Base-by-base conservation (phyloP, 2,113 vertebrate species). In the Oryzias woworae region DNA sequence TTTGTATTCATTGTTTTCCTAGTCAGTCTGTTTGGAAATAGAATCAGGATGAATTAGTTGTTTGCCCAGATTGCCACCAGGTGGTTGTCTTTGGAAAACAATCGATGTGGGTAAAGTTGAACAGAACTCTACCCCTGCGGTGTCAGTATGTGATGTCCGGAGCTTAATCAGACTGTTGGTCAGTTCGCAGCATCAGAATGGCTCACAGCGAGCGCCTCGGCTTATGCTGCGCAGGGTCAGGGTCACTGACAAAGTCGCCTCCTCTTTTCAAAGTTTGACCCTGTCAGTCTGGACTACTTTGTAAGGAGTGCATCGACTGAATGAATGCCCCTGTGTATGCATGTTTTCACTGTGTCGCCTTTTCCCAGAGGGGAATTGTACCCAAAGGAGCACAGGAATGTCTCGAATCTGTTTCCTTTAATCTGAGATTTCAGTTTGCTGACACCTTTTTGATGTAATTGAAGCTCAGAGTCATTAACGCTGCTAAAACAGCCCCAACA, bases 71-170 rank as follows among this genome's bases (percentile, higher is more conserved):
- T 88, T 84, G 69, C 87, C 87, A 84, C 82, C 78, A 88, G 86
- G 87, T 89, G 91, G 88, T 89, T 91, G 88, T 88, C 83, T 89
- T 85, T 76, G 69, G 81, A 88, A 88, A 71, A 89, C 72, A 83
- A 83, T 78, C 54, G 66, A 63, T 71, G 63, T 53, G 62, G 77
- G 53, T 28, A 58, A 75, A 83, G 76, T 71, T 47, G 53, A 66
- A 51, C 62, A 67, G 51, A 76, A 55, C 53, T 77, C 49, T 55
- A 3, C 22, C 45, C 77, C 53, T 36, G 49, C 55, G 36, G 43
- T 48, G 53, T 48, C 51, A 26, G 50, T 54, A 13, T 36, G 57
- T 23, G 60, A 77, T 16, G 53, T 10, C 3, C 23, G 58, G 65
- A 44, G 58, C 58, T 31, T 62, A 3, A 36, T 12, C 36, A 36